A percentile compares a stretch with the other conserved stretches of the same genome.
phyloP scores from a whole-genome alignment of 2,113 vertebrate species.

The Mellivora capensis region DNA sequence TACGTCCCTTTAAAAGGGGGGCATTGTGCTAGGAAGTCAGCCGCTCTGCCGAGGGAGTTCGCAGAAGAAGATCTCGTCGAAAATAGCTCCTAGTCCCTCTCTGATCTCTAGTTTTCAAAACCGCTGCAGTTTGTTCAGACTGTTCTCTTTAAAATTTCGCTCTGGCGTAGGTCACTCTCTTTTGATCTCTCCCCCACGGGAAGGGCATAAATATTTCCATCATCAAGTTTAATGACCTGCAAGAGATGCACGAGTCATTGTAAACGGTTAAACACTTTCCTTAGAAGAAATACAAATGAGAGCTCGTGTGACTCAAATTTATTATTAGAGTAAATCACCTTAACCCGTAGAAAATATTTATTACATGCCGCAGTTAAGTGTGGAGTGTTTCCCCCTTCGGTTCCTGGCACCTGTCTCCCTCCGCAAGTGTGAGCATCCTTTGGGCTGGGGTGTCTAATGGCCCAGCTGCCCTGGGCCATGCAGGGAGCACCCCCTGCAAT shows the following conservation, averaged over 20 bases:
- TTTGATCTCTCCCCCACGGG: not conserved
- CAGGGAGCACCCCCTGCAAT: rapidly evolving
- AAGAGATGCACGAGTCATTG: not conserved
- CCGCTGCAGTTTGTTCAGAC: not conserved
- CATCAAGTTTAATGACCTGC: not conserved
- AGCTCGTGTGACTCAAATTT: not conserved
- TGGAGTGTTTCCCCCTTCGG: not conserved
- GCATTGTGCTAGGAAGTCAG: slow-evolving; percentile 13
- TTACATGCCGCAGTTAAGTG: not conserved
- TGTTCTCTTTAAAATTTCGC: slow-evolving; percentile 39
- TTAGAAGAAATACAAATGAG: not conserved
- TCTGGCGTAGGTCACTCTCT: not conserved
- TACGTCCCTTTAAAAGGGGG: not conserved
- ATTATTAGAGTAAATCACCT: not conserved
- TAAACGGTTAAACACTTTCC: not conserved
- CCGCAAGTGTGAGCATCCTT: rapidly evolving
- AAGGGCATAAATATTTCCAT: not conserved
- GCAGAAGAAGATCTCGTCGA: slow-evolving; percentile 57
- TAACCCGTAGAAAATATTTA: not conserved
- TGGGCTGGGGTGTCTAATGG: not conserved
- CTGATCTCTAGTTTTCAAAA: slow-evolving; percentile 55
- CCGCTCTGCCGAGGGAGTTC: slow-evolving; percentile 64
- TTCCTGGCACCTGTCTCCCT: not conserved
- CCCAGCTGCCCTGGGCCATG: rapidly evolving
- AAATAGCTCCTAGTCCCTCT: slow-evolving; percentile 64